Conservation (phyloP, 2,797 vertebrate species). For the Kryptolebias ocellatus region DNA sequence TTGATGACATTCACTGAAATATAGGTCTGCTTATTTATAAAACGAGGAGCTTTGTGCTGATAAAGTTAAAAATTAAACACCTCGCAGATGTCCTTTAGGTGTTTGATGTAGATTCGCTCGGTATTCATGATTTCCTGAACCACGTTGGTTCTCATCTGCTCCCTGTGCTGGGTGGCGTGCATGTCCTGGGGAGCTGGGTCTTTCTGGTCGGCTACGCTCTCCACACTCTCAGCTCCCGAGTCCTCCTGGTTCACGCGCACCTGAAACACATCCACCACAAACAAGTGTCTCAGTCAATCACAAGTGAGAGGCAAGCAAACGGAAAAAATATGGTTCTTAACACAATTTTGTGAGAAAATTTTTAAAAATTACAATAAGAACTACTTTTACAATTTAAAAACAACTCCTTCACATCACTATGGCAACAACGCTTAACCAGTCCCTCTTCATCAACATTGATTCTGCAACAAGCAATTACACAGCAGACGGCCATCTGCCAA, state of each 20-base stretch:
- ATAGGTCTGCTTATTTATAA: not conserved
- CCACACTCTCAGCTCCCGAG: constrained; percentile 80
- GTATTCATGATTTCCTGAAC: constrained; percentile 98
- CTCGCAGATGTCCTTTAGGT: constrained; percentile 98
- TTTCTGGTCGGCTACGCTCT: constrained; percentile 83
- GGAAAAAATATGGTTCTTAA: not conserved
- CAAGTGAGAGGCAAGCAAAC: too few relatives aligned
- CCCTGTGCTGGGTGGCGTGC: constrained; percentile 86
- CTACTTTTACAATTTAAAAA: not conserved
- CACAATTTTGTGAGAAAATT: too few relatives aligned
- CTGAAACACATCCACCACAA: constrained; percentile 73
- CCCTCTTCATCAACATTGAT: constrained; percentile 36
- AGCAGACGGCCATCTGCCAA: constrained; percentile 60
- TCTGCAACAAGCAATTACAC: constrained; percentile 52
- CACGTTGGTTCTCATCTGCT: constrained; percentile 98
- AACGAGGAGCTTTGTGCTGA: too few relatives aligned
- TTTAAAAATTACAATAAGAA: not conserved
- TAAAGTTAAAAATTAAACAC: constrained; percentile 61
- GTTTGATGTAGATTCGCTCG: constrained; percentile 97
- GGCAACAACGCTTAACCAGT: constrained; percentile 49
- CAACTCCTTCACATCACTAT: constrained; percentile 33
- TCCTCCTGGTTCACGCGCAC: constrained; percentile 97
- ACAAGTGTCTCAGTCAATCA: not conserved
- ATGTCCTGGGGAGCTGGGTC: constrained; percentile 76
- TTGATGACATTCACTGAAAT: not conserved